Evolutionary conservation across 2,797 vertebrate species (phyloP).

Genomic region (Characodon lateralis): DNA sequence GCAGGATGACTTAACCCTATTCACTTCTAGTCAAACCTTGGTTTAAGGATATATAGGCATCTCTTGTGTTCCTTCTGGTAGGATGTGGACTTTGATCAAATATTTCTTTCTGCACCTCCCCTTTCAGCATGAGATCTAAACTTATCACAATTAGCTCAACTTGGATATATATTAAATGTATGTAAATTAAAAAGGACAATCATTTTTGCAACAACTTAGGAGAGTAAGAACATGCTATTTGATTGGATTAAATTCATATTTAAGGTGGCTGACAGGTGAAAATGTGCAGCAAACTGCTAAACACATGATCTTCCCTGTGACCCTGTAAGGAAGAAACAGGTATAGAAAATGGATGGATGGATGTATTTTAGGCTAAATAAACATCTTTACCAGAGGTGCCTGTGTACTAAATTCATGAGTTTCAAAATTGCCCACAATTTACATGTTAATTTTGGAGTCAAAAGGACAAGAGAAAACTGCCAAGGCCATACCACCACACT

Average conservation of each 20-base stretch:
- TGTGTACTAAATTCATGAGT: background rate
- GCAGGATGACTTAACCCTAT: no score
- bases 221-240: no score
- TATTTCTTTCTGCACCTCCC: slow-evolving; percentile 46
- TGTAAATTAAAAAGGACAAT: no score
- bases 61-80: slow-evolving; percentile 58
- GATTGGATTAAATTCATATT: no score
- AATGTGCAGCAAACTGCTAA: no score
- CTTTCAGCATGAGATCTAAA: slow-evolving; percentile 46
- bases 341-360: no score
- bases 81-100: slow-evolving; percentile 23
- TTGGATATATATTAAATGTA: background rate
- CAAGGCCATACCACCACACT: background rate
- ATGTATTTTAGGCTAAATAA: no score
- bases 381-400: slow-evolving; percentile 22
- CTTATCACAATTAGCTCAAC: slow-evolving; percentile 17
- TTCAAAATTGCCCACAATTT: background rate
- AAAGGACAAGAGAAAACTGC: slow-evolving; percentile 18
- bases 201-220: no score
- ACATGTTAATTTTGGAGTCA: slow-evolving; percentile 2
- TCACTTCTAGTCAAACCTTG: no score
- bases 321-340: no score
- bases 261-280: no score
- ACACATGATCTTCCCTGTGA: no score
- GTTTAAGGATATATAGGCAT: slow-evolving; percentile 33